Conservation (phyloP, 2,113 vertebrate species). For the Gopherus flavomarginatus region DNA sequence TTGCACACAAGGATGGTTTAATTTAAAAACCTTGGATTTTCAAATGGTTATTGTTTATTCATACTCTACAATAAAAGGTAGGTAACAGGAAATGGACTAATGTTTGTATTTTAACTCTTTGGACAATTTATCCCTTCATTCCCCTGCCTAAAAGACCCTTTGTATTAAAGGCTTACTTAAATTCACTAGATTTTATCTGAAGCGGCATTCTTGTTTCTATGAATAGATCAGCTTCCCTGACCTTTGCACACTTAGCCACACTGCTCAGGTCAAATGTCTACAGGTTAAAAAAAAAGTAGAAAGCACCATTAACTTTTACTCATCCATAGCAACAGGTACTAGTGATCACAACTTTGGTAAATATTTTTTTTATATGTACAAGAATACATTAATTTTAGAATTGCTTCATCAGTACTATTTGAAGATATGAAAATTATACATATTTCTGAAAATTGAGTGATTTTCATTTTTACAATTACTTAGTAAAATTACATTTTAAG, state of each 20-base stretch:
- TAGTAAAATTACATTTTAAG: not conserved
- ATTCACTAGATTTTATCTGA: conserved; percentile 71
- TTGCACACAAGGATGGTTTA: not conserved
- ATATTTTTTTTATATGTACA: not conserved
- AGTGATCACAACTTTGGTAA: not conserved
- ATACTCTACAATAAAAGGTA: conserved; percentile 52
- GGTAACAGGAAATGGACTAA: conserved; percentile 46
- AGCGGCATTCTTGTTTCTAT: conserved; percentile 66
- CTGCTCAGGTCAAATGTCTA: conserved; percentile 59
- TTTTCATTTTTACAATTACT: not conserved
- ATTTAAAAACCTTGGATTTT: conserved; percentile 45
- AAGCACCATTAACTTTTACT: conserved; percentile 60
- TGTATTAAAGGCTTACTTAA: conserved; percentile 68
- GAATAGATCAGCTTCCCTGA: conserved; percentile 60
- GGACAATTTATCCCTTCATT: conserved; percentile 66
- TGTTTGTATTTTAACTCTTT: conserved; percentile 61
- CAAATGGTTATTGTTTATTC: conserved; percentile 46
- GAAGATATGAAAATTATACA: not conserved
- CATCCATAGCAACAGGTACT: not conserved
- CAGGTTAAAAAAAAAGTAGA: conserved; percentile 14
- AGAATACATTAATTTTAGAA: not conserved
- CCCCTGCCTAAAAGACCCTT: conserved; percentile 67
- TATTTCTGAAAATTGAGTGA: not conserved
- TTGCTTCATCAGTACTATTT: not conserved
- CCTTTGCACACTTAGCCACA: conserved; percentile 61